phyloP scores from a whole-genome alignment of 1,140 invertebrate species.

The Eupristina koningsbergeri region DNA sequence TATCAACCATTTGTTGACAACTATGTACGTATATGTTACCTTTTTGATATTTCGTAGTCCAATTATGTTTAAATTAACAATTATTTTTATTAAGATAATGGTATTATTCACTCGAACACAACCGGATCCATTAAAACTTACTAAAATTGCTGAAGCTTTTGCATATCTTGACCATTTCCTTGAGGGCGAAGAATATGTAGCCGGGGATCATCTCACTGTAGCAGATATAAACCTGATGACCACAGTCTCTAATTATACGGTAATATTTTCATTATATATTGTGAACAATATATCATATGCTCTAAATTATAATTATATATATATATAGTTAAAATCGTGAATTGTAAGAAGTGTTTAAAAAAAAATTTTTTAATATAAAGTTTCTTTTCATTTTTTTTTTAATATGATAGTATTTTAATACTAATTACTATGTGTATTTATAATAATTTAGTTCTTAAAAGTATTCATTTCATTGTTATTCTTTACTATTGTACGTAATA shows the following conservation, averaged over 20 bases:
- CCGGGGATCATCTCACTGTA: conserved; percentile 81
- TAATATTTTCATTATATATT: neutral
- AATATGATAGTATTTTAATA: no score
- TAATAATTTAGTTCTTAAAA: no score
- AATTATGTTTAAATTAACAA: neutral
- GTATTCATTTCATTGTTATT: no score
- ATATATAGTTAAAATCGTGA: no score
- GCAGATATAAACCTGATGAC: conserved; percentile 80
- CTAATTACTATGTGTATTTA: no score
- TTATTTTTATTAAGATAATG: conserved; percentile 55
- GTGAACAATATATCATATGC: neutral
- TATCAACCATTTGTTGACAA: conserved; percentile 79
- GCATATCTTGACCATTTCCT: conserved; percentile 81
- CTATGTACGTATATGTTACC: conserved; percentile 70
- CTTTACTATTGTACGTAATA: no score
- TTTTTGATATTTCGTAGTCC: neutral
- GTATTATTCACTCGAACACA: conserved; percentile 77
- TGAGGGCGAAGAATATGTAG: conserved; percentile 77
- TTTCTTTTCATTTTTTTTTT: no score
- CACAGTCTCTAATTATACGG: conserved; percentile 75
- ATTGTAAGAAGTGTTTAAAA: no score
- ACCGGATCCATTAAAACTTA: conserved; percentile 77
- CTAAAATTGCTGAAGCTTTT: conserved; percentile 77
- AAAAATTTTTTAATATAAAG: no score
- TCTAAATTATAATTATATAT: neutral